phyloP scores from a whole-genome alignment of 2,888 invertebrate species.

The Aradus depressus region DNA sequence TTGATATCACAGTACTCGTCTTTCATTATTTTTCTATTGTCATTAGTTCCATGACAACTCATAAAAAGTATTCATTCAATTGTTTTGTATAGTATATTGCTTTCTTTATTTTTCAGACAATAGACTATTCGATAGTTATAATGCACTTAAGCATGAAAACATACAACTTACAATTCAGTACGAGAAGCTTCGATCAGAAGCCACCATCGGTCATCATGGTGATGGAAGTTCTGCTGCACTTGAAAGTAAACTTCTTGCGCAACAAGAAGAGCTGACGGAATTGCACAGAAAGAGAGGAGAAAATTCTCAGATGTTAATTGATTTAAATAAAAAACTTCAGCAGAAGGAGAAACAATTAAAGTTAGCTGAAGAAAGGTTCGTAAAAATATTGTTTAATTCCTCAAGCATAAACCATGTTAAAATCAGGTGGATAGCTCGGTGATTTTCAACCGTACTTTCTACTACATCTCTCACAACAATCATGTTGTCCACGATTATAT shows the following conservation, averaged over 20 bases:
- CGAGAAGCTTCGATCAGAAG: conserved; percentile 60
- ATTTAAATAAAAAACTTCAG: conserved; percentile 71
- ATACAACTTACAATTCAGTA: conserved; percentile 73
- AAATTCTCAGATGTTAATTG: conserved; percentile 86
- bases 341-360: conserved; percentile 67
- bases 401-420: no score
- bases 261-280: conserved; percentile 88
- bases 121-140: conserved; percentile 71
- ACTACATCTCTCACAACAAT: neutral
- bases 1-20: no score
- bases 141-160: conserved; percentile 69
- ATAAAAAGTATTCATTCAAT: neutral
- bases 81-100: conserved; percentile 1
- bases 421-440: neutral
- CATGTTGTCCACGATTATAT: no score
- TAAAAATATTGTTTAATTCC: no score
- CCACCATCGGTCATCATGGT: conserved; percentile 35
- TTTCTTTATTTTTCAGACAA: conserved; percentile 54
- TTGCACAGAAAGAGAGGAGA: conserved; percentile 81
- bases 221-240: conserved; percentile 44
- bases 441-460: no score
- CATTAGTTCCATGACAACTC: neutral
- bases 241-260: conserved; percentile 72
- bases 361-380: conserved; percentile 53
- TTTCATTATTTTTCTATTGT: no score